These are phyloP conservation scores for Pachymerium ferrugineum DNA, from an alignment of 2,888 invertebrate species.

Conservation along the genomic window DNA sequence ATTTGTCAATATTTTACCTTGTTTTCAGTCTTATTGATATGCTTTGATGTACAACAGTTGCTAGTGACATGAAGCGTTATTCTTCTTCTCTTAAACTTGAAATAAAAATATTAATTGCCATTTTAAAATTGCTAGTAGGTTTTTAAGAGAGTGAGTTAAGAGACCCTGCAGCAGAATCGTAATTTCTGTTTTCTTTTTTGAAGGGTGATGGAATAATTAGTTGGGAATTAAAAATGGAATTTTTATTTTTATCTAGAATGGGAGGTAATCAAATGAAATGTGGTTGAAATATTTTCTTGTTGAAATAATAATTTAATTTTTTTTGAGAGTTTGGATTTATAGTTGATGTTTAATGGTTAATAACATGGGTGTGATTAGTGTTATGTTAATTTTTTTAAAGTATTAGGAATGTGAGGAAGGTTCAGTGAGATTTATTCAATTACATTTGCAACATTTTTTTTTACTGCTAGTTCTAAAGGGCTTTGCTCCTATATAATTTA, in stretches of 20 bases:
- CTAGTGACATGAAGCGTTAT: too few relatives aligned
- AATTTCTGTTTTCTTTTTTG: neutral
- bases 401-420: neutral
- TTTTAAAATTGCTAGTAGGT: neutral
- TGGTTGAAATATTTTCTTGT: neutral
- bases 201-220: conserved; percentile 2
- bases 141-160: neutral
- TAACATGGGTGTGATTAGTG: too few relatives aligned
- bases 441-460: neutral
- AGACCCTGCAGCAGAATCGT: neutral
- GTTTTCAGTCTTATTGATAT: too few relatives aligned
- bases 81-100: too few relatives aligned
- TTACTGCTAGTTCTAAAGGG: neutral
- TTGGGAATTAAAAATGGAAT: neutral
- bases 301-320: neutral
- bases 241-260: neutral
- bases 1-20: too few relatives aligned
- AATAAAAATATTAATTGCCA: neutral
- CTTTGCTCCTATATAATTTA: neutral
- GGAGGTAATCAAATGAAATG: neutral
- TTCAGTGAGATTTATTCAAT: neutral
- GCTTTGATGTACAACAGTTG: too few relatives aligned
- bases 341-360: too few relatives aligned
- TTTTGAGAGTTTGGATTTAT: too few relatives aligned
- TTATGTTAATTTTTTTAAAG: too few relatives aligned